Evolutionary conservation across 1,140 invertebrate species (phyloP).

Genomic region (Halyomorpha halys): DNA sequence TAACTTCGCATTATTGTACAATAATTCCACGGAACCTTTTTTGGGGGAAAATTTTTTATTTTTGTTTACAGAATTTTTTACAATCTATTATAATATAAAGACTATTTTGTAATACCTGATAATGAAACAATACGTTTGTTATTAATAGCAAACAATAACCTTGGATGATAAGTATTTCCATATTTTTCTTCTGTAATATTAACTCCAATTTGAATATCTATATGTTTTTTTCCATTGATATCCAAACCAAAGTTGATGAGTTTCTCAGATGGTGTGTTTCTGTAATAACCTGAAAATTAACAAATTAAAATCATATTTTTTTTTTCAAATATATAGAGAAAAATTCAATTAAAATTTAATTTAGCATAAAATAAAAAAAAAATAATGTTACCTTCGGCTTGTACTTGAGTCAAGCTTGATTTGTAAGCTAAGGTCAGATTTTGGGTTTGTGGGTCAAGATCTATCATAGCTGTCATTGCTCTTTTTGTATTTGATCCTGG

Average conservation of each 20-base stretch:
- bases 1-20: too few relatives aligned
- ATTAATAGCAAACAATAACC: constrained; percentile 53
- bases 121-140: constrained; percentile 51
- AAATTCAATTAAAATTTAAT: not conserved
- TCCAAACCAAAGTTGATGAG: constrained; percentile 52
- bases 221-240: constrained; percentile 56
- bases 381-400: constrained; percentile 41
- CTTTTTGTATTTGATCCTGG: constrained; percentile 49
- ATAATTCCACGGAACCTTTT: too few relatives aligned
- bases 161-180: constrained; percentile 52
- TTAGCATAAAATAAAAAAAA: not conserved
- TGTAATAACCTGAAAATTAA: constrained; percentile 45
- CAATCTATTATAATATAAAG: not conserved
- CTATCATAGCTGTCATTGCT: constrained; percentile 46
- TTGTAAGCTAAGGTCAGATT: constrained; percentile 50
- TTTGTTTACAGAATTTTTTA: not conserved
- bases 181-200: constrained; percentile 42
- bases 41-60: not conserved
- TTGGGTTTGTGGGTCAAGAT: constrained; percentile 42
- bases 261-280: constrained; percentile 50
- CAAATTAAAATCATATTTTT: not conserved
- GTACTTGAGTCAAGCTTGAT: constrained; percentile 48
- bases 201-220: constrained; percentile 48
- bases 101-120: constrained; percentile 41
- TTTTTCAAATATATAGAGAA: not conserved